Conservation (phyloP, 1,140 invertebrate genomes). For the Batillaria attramentaria region DNA sequence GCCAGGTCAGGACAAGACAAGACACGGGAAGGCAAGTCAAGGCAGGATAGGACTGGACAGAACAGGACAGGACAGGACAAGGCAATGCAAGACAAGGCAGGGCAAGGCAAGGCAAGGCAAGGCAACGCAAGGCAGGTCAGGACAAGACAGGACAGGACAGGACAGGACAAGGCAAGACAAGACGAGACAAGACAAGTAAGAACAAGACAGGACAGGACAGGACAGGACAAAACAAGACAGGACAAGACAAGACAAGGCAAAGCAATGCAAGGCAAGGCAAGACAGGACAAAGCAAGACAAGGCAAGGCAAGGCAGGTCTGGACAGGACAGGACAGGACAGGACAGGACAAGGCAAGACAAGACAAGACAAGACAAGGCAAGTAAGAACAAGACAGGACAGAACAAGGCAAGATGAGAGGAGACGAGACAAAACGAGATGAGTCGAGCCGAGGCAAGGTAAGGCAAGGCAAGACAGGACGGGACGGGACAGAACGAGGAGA, state of each 20-base stretch:
- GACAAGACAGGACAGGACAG: conserved; percentile 23
- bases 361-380: conserved; percentile 1
- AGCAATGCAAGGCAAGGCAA: not conserved
- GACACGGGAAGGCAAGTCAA: conserved; percentile 31
- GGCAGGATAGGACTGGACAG: conserved; percentile 29
- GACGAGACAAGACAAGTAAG: conserved; percentile 22
- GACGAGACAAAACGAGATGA: conserved; percentile 11
- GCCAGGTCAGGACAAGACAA: conserved; percentile 32
- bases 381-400: conserved; percentile 10
- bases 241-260: not conserved
- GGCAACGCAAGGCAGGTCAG: conserved; percentile 26
- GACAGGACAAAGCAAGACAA: not conserved
- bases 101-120: conserved; percentile 23
- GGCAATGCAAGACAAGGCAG: conserved; percentile 21
- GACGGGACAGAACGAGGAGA: conserved; percentile 14
- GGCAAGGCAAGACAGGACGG: conserved; percentile 22
- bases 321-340: not conserved
- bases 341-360: not conserved
- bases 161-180: conserved; percentile 24
- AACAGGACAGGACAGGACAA: conserved; percentile 20
- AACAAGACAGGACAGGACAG: conserved; percentile 7
- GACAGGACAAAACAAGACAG: not conserved
- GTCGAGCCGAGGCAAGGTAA: conserved; percentile 6
- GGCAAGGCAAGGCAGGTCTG: not conserved
- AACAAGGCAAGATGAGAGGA: not conserved